These are phyloP conservation scores for Hirtodrosophila trivittata DNA, from an alignment of 2,888 invertebrate species.

Conservation along the genomic window DNA sequence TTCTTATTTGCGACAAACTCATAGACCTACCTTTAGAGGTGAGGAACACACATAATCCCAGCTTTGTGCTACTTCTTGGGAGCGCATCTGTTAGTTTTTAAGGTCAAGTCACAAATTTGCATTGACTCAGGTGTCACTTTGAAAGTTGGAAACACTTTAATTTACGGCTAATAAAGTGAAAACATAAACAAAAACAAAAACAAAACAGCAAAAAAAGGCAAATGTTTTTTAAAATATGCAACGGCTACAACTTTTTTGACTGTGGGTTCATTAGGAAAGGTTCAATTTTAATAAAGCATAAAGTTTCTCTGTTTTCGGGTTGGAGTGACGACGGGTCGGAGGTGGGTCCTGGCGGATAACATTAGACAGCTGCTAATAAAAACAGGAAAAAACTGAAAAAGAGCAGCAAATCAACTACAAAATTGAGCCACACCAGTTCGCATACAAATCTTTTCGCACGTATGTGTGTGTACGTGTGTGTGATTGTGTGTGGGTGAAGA, in stretches of 20 bases:
- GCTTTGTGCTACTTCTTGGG: too few species aligned
- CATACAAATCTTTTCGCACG: constrained; percentile 53
- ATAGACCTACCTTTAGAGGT: too few species aligned
- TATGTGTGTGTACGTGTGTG: constrained; percentile 20
- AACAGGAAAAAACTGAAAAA: constrained; percentile 27
- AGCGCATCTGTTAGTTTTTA: constrained; percentile 11
- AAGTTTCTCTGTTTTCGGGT: constrained; percentile 42
- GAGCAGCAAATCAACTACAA: constrained; percentile 71
- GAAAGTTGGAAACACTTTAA: constrained; percentile 49
- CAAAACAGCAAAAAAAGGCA: not conserved
- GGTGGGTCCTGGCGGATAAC: constrained; percentile 7
- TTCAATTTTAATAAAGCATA: constrained; percentile 78
- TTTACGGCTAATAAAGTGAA: constrained; percentile 74
- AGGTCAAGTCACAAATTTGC: constrained; percentile 57
- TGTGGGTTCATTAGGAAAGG: constrained; percentile 69
- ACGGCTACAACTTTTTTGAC: constrained; percentile 19
- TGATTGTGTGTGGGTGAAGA: constrained; percentile 15
- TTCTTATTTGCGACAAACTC: too few species aligned
- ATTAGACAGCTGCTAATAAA: constrained; percentile 70
- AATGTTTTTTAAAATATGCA: constrained; percentile 80
- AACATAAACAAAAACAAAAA: constrained; percentile 47
- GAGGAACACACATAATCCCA: too few species aligned
- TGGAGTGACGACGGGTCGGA: not conserved
- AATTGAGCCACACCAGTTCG: constrained; percentile 30
- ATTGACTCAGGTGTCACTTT: constrained; percentile 61